Conservation (phyloP, 2,113 vertebrate genomes). For the Epinephelus lanceolatus region DNA sequence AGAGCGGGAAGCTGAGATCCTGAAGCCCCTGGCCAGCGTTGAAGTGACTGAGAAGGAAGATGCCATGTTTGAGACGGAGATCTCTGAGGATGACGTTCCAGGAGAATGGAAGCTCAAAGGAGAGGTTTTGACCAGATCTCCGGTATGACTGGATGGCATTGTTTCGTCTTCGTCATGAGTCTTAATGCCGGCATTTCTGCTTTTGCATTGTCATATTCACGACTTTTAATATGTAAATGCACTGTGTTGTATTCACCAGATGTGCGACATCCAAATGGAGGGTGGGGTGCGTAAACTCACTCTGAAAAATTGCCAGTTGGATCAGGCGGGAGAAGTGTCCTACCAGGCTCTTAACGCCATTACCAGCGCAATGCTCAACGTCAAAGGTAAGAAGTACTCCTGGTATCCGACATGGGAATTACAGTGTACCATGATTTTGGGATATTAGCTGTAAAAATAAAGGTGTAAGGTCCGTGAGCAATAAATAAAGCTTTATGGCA, state of each 20-base stretch:
- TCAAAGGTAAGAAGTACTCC: conserved; percentile 89
- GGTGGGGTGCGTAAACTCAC: conserved; percentile 90
- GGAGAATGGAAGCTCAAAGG: conserved; percentile 98
- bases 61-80: conserved; percentile 95
- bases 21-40: conserved; percentile 93
- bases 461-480: conserved; percentile 37
- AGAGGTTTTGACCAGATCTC: conserved; percentile 92
- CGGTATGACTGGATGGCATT: conserved; percentile 85
- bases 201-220: background rate
- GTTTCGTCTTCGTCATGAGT: background rate
- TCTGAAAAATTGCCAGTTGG: conserved; percentile 92
- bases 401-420: background rate
- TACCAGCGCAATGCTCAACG: conserved; percentile 93
- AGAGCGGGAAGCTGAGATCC: conserved; percentile 94
- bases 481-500: conserved; percentile 51
- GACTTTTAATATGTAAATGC: background rate
- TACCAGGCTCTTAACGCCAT: conserved; percentile 94
- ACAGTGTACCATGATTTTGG: background rate
- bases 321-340: conserved; percentile 95
- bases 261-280: conserved; percentile 94
- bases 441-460: conserved; percentile 40
- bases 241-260: conserved; percentile 80
- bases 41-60: conserved; percentile 94
- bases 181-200: background rate
- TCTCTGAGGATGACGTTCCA: conserved; percentile 93